Percentiles rank a stretch among this genome's conserved stretches.
These are phyloP conservation scores for Notocelia uddmanniana DNA, from an alignment of 2,888 invertebrate species.

Conservation along the genomic window DNA sequence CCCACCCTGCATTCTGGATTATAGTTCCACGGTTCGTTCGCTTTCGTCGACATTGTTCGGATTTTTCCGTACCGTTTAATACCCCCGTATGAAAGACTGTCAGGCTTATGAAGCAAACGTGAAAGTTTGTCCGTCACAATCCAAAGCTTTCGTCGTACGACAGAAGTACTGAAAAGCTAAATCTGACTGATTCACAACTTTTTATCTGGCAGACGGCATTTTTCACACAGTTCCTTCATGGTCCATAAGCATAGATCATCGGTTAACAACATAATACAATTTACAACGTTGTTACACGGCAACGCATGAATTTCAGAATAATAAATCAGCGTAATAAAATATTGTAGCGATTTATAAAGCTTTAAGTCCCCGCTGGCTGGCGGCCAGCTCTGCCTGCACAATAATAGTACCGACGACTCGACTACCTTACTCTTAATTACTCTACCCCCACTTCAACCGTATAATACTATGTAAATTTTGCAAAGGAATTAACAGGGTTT, in stretches of 20 bases:
- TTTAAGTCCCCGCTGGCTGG: conserved; percentile 72
- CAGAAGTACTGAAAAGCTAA: neutral
- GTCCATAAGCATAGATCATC: conserved; percentile 27
- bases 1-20: conserved; percentile 78
- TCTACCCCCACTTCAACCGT: conserved; percentile 69
- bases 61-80: conserved; percentile 58
- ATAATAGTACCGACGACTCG: conserved; percentile 76
- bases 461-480: conserved; percentile 46
- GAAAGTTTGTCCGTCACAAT: conserved; percentile 37
- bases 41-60: conserved; percentile 64
- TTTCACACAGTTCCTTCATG: neutral
- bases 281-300: conserved; percentile 50
- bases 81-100: conserved; percentile 46
- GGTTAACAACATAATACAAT: conserved; percentile 33
- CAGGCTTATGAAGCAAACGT: conserved; percentile 43
- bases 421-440: conserved; percentile 77
- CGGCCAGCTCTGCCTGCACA: conserved; percentile 75
- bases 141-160: neutral
- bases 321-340: conserved; percentile 73
- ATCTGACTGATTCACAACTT: conserved; percentile 11
- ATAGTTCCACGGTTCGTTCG: conserved; percentile 72
- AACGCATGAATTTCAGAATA: conserved; percentile 64
- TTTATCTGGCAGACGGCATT: neutral
- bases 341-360: conserved; percentile 75
- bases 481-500: conserved; percentile 27